Conservation (phyloP, 2,797 vertebrate species). For the Tenualosa ilisha region DNA sequence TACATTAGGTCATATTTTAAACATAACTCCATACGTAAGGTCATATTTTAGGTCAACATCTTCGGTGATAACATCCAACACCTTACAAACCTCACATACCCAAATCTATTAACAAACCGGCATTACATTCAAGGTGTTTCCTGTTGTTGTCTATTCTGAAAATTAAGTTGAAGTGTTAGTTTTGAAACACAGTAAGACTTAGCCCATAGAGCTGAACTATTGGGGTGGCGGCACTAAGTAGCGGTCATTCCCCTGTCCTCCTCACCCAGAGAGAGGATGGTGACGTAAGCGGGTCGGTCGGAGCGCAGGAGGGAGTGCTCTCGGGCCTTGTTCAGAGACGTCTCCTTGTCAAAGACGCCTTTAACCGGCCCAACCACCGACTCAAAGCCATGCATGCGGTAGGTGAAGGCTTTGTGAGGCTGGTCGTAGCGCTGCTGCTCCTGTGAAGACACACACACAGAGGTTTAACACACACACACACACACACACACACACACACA, state of each 20-base stretch:
- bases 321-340: constrained; percentile 96
- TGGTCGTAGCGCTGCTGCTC: constrained; percentile 97
- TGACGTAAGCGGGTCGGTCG: constrained; percentile 94
- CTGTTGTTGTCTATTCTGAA: too few species aligned
- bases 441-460: constrained; percentile 61
- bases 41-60: too few species aligned
- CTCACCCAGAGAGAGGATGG: constrained; percentile 95
- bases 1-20: too few species aligned
- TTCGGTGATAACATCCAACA: too few species aligned
- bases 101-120: too few species aligned
- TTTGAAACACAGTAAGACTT: too few species aligned
- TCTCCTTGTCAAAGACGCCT: constrained; percentile 98
- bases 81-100: too few species aligned
- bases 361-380: constrained; percentile 97
- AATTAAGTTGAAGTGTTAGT: too few species aligned
- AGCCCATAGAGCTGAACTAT: too few species aligned
- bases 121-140: too few species aligned
- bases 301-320: constrained; percentile 96
- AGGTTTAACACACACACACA: background rate
- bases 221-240: too few species aligned
- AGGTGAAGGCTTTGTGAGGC: constrained; percentile 97
- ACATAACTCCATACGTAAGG: too few species aligned
- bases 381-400: constrained; percentile 97
- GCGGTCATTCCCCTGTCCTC: background rate
- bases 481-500: background rate